Base-by-base conservation (phyloP, 1,140 invertebrate species). In the Bombus ignitus region DNA sequence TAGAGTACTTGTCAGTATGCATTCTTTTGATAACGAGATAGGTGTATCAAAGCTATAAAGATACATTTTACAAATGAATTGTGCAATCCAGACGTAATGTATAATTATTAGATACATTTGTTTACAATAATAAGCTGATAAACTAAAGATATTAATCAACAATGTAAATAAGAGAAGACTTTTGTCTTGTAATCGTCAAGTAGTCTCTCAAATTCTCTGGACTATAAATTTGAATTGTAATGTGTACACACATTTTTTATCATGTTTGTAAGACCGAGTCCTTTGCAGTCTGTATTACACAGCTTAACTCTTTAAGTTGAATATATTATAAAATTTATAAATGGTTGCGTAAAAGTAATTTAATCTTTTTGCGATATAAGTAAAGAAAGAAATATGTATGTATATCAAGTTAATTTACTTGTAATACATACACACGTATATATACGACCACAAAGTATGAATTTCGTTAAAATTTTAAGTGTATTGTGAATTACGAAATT, bases 61-160 rank as follows among this genome's bases (percentile, higher is more conserved):
- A 59, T 85, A 80, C 76, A 39, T 79, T 42, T 84, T 84, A 80
- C 76, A 85, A 85, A 80, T 47, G 35, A 85, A 85, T 73, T 65
- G 25, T 53, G 37, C 39, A 83, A 85, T 85, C 76, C 77, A 72
- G 68, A 12, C 6, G 47, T 79, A 62, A 79, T 62, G 42, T 72
- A 37, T 85, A 53, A 72, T 79, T 47, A 25, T 4, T 85, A 85
- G 18, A 32, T 28, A 39, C 57, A 53, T 32, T 68, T 28, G 35
- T 78, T 57, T 80, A 72, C 57, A 39, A 47, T 42, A 72, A 72
- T 82, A 72, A 78, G 28, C 47, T 39, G n/a, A n/a, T 84, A 47
- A 42, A 80, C 12, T 62, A 62, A 62, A 80, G 42, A 22, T 47
- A 71, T n/a, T 57, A 85, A 22, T 73, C 42, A 62, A 80, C 42